Evolutionary conservation across 1,140 invertebrate genomes (phyloP).

Genomic region (Neodiprion virginianus): DNA sequence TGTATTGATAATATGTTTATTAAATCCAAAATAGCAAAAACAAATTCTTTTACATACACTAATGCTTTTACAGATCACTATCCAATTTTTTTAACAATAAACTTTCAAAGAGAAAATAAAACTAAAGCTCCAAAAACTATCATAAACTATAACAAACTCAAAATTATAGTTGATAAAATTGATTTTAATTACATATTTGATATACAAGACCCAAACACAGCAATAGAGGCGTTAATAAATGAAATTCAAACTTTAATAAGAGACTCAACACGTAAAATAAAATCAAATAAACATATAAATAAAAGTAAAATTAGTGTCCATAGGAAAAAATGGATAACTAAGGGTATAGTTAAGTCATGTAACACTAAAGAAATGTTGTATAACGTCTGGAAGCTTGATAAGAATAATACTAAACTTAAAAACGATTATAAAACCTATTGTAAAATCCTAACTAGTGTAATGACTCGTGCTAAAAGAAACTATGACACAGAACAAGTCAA

Average conservation of each 20-base stretch:
- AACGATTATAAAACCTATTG: neutral
- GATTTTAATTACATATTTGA: neutral
- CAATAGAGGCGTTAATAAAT: neutral
- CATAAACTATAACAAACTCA: neutral
- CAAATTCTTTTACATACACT: neutral
- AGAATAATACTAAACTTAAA: too few relatives aligned
- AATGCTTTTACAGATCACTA: neutral
- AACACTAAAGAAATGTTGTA: constrained; percentile 1
- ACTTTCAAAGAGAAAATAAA: neutral
- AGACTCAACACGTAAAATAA: neutral
- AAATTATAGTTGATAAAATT: neutral
- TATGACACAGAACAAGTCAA: neutral
- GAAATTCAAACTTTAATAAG: neutral
- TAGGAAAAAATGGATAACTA: constrained; percentile 2
- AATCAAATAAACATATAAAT: neutral
- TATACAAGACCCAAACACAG: neutral
- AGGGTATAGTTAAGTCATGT: neutral
- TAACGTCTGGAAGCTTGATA: neutral
- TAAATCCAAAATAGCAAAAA: neutral
- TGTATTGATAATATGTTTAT: neutral
- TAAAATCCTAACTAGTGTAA: neutral
- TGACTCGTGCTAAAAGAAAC: neutral
- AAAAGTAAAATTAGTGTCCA: neutral
- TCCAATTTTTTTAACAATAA: neutral
- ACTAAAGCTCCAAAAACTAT: neutral